Evolutionary conservation across 2,113 vertebrate species (phyloP).

Genomic region (Anser cygnoides): DNA sequence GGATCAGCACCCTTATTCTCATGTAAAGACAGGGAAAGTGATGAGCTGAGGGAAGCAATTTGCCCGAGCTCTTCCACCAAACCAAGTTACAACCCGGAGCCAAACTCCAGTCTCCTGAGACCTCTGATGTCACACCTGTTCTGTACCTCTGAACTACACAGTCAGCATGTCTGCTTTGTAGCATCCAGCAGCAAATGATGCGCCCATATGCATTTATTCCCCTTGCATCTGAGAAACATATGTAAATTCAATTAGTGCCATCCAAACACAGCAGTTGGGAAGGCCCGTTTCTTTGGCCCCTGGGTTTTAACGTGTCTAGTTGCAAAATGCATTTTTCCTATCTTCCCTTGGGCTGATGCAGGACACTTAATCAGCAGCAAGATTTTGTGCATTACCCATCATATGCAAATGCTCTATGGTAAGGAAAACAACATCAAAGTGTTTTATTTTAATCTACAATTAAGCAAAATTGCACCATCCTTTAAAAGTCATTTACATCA

Average conservation of each 20-base stretch:
- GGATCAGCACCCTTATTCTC: background rate
- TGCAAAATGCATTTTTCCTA: background rate
- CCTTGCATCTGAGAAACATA: background rate
- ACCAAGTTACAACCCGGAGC: background rate
- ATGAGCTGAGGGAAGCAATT: background rate
- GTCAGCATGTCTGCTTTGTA: fast-evolving
- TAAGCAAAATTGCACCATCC: background rate
- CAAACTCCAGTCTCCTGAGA: background rate
- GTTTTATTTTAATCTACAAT: conserved; percentile 11
- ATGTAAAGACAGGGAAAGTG: background rate
- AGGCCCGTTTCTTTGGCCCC: background rate
- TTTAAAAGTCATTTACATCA: conserved; percentile 19
- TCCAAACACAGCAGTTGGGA: background rate
- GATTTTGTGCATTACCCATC: background rate
- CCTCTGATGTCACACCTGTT: background rate
- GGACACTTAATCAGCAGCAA: background rate
- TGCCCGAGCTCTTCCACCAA: background rate
- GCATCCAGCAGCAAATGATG: background rate
- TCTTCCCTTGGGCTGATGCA: background rate
- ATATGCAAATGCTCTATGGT: background rate
- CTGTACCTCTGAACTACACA: background rate
- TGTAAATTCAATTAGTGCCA: background rate
- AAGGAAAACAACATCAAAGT: background rate
- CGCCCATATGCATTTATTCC: background rate
- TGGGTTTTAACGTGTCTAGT: background rate